phyloP scores from a whole-genome alignment of 1,140 invertebrate species.

The Calephelis virginiensis region DNA sequence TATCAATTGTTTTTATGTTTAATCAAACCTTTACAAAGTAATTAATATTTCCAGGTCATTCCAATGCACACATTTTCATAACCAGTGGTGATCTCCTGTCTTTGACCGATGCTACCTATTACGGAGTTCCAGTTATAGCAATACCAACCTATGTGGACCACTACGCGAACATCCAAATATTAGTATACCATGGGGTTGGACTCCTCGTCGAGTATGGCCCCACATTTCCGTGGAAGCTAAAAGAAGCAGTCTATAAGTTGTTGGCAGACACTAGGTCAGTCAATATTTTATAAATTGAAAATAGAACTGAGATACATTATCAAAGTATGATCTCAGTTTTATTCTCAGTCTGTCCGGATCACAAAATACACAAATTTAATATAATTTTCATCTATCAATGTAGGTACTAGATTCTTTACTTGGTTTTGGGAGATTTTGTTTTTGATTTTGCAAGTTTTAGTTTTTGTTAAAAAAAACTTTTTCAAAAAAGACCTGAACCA shows the following conservation, averaged over 20 bases:
- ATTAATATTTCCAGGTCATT: slow-evolving; percentile 78
- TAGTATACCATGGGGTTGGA: slow-evolving; percentile 30
- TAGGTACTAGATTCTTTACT: too few species aligned
- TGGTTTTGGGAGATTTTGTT: too few species aligned
- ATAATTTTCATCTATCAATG: too few species aligned
- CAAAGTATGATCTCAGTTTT: too few species aligned
- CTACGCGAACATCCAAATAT: slow-evolving; percentile 55
- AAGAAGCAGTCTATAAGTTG: slow-evolving; percentile 38
- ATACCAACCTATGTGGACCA: slow-evolving; percentile 83
- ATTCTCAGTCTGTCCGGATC: too few species aligned
- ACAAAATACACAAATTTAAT: too few species aligned
- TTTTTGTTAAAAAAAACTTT: too few species aligned
- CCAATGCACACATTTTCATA: slow-evolving; percentile 81
- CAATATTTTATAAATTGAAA: slow-evolving; percentile 11
- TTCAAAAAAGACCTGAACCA: too few species aligned
- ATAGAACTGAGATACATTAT: too few species aligned
- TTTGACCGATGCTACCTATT: slow-evolving; percentile 81
- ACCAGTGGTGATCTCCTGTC: slow-evolving; percentile 83
- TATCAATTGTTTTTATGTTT: too few species aligned
- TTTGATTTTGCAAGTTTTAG: too few species aligned
- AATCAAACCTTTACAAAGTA: too few species aligned
- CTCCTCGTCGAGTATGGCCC: slow-evolving; percentile 35
- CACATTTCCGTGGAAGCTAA: slow-evolving; percentile 33
- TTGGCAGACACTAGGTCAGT: slow-evolving; percentile 39
- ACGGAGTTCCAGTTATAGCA: slow-evolving; percentile 82